Percentiles rank a stretch among this genome's conserved stretches.
phyloP scores from a whole-genome alignment of 30 jellyfish, hydroid and myxozoan genomes.

The Phacellophora camtschatica region DNA sequence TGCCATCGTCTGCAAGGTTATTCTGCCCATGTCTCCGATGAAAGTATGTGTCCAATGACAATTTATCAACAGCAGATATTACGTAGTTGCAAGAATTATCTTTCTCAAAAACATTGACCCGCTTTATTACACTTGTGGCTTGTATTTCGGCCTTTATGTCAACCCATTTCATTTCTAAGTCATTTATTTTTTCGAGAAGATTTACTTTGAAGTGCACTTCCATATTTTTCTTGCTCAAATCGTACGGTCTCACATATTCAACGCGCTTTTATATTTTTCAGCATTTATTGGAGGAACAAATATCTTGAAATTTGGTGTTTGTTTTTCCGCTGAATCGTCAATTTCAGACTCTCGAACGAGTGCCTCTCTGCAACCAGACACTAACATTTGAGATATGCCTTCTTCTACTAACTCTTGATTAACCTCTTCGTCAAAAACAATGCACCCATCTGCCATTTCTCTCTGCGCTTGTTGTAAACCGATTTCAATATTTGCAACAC shows the following conservation, averaged over 20 bases:
- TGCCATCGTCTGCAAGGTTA: conserved; percentile 28
- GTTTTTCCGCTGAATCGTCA: background rate
- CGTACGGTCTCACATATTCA: conserved; percentile 21
- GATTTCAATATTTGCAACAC: background rate
- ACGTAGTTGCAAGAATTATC: conserved; percentile 22
- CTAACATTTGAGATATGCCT: background rate
- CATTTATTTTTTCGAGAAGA: background rate
- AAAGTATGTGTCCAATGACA: conserved; percentile 25
- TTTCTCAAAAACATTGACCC: conserved; percentile 10
- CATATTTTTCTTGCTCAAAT: background rate
- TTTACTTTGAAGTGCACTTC: conserved; percentile 34
- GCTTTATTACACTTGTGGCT: conserved; percentile 7
- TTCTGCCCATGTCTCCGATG: conserved; percentile 12
- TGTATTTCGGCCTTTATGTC: conserved; percentile 15
- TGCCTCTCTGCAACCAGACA: background rate
- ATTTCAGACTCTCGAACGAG: background rate
- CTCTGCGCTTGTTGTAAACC: background rate
- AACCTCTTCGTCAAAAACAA: background rate
- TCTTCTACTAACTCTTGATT: background rate
- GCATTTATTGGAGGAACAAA: conserved; percentile 22
- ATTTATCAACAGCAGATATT: conserved; percentile 20
- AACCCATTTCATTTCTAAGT: conserved; percentile 5
- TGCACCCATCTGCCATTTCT: conserved; percentile 1
- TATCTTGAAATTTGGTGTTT: conserved; percentile 23
- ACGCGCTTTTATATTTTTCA: conserved; percentile 1